These are phyloP conservation scores for Tor tambroides DNA, from an alignment of 2,113 vertebrate genomes.

Conservation along the genomic window DNA sequence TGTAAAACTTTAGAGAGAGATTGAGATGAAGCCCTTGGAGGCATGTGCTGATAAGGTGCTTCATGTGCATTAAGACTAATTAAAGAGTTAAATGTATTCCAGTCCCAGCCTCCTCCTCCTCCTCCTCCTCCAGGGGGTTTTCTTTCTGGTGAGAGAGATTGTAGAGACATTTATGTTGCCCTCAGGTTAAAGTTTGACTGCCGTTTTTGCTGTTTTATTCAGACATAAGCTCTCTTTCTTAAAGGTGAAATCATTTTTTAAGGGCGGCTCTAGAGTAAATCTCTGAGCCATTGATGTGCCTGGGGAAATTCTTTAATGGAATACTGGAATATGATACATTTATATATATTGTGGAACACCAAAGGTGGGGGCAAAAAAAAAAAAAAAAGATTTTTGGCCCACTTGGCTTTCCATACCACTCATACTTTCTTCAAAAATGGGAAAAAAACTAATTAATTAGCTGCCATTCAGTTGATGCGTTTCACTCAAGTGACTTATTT, in stretches of 20 bases:
- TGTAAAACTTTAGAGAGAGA: conserved; percentile 57
- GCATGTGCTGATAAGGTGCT: conserved; percentile 51
- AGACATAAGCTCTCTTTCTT: conserved; percentile 17
- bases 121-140: conserved; percentile 26
- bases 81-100: conserved; percentile 62
- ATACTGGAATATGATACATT: too few relatives aligned
- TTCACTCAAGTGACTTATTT: background rate
- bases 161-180: conserved; percentile 44
- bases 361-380: background rate
- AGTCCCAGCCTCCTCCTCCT: conserved; percentile 44
- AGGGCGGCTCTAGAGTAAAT: background rate
- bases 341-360: background rate
- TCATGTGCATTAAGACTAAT: conserved; percentile 58
- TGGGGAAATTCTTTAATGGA: background rate
- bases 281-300: background rate
- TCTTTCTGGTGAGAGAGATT: conserved; percentile 24
- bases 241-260: background rate
- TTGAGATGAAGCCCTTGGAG: conserved; percentile 48
- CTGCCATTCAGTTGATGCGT: background rate
- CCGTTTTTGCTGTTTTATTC: conserved; percentile 20
- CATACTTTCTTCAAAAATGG: too few relatives aligned
- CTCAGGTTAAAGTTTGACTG: conserved; percentile 43
- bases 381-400: too few relatives aligned
- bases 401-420: too few relatives aligned
- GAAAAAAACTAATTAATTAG: background rate